Percentiles rank a stretch among this genome's conserved stretches.
Conservation (phyloP, 2,113 vertebrate genomes). For the Heloderma charlesbogerti region DNA sequence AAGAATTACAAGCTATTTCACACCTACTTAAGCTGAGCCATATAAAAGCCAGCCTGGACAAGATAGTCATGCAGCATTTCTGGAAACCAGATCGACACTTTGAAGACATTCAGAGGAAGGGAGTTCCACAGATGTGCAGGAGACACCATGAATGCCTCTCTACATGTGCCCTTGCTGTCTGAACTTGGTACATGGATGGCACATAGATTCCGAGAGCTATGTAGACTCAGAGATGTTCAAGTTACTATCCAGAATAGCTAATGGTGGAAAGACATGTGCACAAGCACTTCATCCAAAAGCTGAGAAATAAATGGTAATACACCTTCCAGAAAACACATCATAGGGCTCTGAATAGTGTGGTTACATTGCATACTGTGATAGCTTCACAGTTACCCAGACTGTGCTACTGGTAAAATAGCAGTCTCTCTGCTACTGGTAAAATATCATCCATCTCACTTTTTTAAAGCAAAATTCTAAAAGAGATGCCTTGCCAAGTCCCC, state of each 20-base stretch:
- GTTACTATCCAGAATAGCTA: no score
- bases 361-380: neutral
- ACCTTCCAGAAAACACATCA: neutral
- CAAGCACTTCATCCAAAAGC: neutral
- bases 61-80: neutral
- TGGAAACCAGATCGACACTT: neutral
- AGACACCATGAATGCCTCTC: neutral
- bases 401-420: constrained; percentile 28
- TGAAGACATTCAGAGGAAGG: neutral
- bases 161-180: neutral
- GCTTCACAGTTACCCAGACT: constrained; percentile 9
- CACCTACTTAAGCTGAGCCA: neutral
- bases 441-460: constrained; percentile 52
- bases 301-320: neutral
- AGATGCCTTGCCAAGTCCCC: neutral
- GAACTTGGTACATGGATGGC: no score
- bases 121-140: neutral
- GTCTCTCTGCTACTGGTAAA: constrained; percentile 38
- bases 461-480: constrained; percentile 48
- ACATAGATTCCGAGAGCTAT: neutral
- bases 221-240: neutral
- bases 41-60: neutral
- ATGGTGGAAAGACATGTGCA: no score
- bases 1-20: neutral
- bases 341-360: neutral